phyloP scores from a whole-genome alignment of 2,113 vertebrate genomes.

The Dasypus novemcinctus region DNA sequence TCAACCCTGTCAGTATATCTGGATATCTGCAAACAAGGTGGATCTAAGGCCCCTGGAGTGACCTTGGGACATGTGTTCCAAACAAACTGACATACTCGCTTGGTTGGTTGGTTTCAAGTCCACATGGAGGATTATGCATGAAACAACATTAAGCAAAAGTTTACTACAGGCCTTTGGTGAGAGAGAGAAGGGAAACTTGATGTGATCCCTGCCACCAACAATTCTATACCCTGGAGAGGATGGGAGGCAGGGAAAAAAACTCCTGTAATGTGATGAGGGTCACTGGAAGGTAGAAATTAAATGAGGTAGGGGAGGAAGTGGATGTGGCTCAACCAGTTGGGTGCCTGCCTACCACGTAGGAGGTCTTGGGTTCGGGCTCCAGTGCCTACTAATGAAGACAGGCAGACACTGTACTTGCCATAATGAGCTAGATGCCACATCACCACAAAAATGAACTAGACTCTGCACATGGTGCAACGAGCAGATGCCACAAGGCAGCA shows the following conservation, averaged over 20 bases:
- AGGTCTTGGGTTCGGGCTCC: too few relatives aligned
- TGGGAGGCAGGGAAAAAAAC: not conserved
- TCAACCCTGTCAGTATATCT: not conserved
- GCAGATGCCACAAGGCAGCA: too few relatives aligned
- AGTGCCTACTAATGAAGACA: too few relatives aligned
- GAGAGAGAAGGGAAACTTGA: not conserved
- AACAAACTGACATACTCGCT: not conserved
- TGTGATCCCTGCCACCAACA: not conserved
- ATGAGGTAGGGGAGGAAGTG: not conserved
- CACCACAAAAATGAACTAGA: too few relatives aligned
- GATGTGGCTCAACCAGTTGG: too few relatives aligned
- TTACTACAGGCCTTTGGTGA: not conserved
- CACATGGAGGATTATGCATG: not conserved
- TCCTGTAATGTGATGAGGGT: not conserved
- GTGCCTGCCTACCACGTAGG: too few relatives aligned
- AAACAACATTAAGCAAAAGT: conserved; percentile 19
- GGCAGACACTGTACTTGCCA: too few relatives aligned
- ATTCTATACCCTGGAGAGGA: not conserved
- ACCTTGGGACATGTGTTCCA: not conserved
- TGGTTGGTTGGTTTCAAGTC: not conserved
- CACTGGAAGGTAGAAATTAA: not conserved
- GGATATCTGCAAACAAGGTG: not conserved
- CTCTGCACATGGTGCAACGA: too few relatives aligned
- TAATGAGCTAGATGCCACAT: too few relatives aligned
- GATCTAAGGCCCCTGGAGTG: not conserved